A percentile compares a stretch with the other conserved stretches of the same genome.
Evolutionary conservation across 1,140 invertebrate species (phyloP).

Genomic region (Argopecten irradians): DNA sequence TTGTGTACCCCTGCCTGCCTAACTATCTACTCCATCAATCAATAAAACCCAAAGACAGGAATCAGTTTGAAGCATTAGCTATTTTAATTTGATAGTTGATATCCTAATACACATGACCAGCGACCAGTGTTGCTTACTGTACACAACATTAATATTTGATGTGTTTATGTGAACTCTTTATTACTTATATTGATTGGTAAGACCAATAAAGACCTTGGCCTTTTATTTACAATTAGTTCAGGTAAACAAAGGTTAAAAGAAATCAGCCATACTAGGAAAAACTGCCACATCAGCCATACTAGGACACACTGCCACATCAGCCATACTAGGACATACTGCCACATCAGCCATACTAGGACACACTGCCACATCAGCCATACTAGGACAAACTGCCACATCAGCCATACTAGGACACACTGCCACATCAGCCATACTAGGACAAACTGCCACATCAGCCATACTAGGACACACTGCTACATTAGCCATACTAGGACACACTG

Average conservation of each 20-base stretch:
- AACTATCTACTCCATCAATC: neutral
- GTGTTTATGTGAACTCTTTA: neutral
- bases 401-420: too few relatives aligned
- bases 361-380: too few relatives aligned
- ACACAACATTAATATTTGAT: neutral
- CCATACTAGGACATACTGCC: too few relatives aligned
- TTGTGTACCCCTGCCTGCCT: neutral
- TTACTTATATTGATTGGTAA: neutral
- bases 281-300: too few relatives aligned
- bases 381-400: too few relatives aligned
- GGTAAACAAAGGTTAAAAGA: neutral
- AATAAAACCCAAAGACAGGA: neutral
- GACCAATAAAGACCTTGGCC: neutral
- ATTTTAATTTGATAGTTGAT: constrained; percentile 13
- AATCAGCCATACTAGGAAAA: too few relatives aligned
- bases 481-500: too few relatives aligned
- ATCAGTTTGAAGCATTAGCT: constrained; percentile 9
- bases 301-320: too few relatives aligned
- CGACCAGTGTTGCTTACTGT: neutral
- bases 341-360: too few relatives aligned
- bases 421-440: too few relatives aligned
- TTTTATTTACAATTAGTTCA: neutral
- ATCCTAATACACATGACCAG: neutral
- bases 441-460: too few relatives aligned
- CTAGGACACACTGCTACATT: too few relatives aligned